Evolutionary conservation across 2,797 vertebrate genomes (phyloP), one percentile per base, ranked within the genome.

Genomic region (Siniperca obscura): DNA sequence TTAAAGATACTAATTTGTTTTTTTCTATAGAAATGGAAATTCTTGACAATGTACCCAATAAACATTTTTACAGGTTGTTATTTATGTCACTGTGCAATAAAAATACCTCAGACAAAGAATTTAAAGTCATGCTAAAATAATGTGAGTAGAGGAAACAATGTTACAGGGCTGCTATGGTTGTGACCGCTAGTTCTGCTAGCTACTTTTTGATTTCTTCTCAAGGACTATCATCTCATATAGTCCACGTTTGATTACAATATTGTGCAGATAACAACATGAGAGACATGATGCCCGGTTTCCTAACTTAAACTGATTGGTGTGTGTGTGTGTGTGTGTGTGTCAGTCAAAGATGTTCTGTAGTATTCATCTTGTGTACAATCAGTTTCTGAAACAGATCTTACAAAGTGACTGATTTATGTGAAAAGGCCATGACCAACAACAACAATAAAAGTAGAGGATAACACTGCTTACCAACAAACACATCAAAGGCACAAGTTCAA

Each of bases 401-500:
- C 40, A 22, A 14, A 70, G 46, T 40, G 8, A 22, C 36, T 1
- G 0, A 50, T 56, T 73, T 81, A 52, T 71, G 55, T 59, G 46
- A 57, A 73, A 70, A 77, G 78, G 56, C 70, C 61, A 46, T 10
- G 7, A 75, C 22, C 16, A 4, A 73, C 56, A 70, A 57, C 6
- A 48, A 57, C 6, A 48, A 46, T 3, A 68, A 19, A 30, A 30
- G 30, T 30, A 36, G 66, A 70, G 25, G 56, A 76, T 30, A 14
- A 68, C 79, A 19, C 65, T 4, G 74, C 76, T 84, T 61, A 82
- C 66, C 74, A 76, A 85, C 80, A 82, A 81, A 84, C 71, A 68
- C 48, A 73, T 69, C 71, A 86, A 82, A 90, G 17, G 65, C 44
- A 82, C 70, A 59, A 81, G 80, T 77, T 88, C 81, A 85, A 66